These are phyloP conservation scores for Ectemnius continuus DNA, from an alignment of 2,888 invertebrate species.

Conservation along the genomic window DNA sequence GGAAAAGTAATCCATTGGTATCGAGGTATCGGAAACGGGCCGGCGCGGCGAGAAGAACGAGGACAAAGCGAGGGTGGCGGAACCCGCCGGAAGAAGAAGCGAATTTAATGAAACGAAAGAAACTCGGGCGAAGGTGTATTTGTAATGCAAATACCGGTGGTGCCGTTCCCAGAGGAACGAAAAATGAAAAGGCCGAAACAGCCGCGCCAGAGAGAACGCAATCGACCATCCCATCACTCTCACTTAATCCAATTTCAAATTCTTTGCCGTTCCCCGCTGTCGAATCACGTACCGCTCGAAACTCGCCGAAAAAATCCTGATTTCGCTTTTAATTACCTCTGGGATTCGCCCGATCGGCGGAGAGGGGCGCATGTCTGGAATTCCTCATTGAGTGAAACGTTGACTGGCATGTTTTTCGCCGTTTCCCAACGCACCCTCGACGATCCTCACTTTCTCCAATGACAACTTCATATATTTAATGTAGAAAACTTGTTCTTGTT, in stretches of 20 bases:
- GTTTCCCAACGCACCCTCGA: too few relatives aligned
- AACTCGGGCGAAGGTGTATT: constrained; percentile 54
- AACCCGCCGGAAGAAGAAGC: constrained; percentile 39
- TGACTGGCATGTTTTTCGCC: too few relatives aligned
- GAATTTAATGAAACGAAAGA: constrained; percentile 69
- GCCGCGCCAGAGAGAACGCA: constrained; percentile 37
- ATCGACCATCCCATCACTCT: constrained; percentile 56
- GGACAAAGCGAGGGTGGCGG: neutral
- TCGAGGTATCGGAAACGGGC: constrained; percentile 12
- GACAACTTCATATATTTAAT: too few relatives aligned
- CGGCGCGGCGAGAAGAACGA: neutral
- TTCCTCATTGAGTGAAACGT: constrained; percentile 12
- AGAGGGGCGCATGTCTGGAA: constrained; percentile 38
- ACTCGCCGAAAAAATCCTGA: constrained; percentile 54
- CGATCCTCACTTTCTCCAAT: too few relatives aligned
- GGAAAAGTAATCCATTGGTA: constrained; percentile 46
- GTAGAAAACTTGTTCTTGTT: too few relatives aligned
- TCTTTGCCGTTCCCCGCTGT: constrained; percentile 51
- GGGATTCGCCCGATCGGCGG: constrained; percentile 44
- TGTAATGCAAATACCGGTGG: constrained; percentile 68
- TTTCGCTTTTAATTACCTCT: constrained; percentile 58
- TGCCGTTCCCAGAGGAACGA: constrained; percentile 47
- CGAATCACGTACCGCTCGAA: constrained; percentile 48
- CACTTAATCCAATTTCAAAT: constrained; percentile 69
- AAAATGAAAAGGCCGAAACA: constrained; percentile 65